Evolutionary conservation across 2,797 vertebrate genomes (phyloP).

Genomic region (Anguilla megastoma): DNA sequence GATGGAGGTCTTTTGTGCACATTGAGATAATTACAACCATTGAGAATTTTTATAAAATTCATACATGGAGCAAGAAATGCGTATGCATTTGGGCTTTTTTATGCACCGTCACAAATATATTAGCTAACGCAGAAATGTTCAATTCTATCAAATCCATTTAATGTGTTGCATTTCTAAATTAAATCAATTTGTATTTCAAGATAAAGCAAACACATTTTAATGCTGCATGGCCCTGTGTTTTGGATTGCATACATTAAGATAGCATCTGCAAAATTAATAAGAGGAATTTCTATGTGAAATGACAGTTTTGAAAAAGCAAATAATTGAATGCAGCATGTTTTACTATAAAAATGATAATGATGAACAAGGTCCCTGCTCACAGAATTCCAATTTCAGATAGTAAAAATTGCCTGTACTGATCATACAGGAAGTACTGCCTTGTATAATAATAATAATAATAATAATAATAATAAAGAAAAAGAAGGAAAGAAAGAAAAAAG

Average conservation of each 20-base stretch:
- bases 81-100: not conserved
- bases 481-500: not conserved
- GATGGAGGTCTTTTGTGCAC: not conserved
- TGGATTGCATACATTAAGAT: slow-evolving; percentile 46
- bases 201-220: slow-evolving; percentile 32
- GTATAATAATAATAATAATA: not conserved
- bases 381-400: slow-evolving; percentile 28
- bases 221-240: slow-evolving; percentile 31
- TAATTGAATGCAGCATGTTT: slow-evolving; percentile 29
- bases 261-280: slow-evolving; percentile 28
- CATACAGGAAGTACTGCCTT: not conserved
- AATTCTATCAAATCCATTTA: slow-evolving; percentile 33
- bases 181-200: slow-evolving; percentile 37
- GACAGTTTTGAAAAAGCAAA: slow-evolving; percentile 26
- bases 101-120: not conserved
- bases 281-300: slow-evolving; percentile 14
- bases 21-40: not conserved
- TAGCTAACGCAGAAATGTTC: not conserved
- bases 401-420: not conserved
- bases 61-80: not conserved
- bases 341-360: slow-evolving; percentile 48
- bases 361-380: not conserved
- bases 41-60: not conserved
- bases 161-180: slow-evolving; percentile 27
- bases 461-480: not conserved